Evolutionary conservation across 2,113 vertebrate species (phyloP).

Genomic region (Neolamprologus fasciatus): DNA sequence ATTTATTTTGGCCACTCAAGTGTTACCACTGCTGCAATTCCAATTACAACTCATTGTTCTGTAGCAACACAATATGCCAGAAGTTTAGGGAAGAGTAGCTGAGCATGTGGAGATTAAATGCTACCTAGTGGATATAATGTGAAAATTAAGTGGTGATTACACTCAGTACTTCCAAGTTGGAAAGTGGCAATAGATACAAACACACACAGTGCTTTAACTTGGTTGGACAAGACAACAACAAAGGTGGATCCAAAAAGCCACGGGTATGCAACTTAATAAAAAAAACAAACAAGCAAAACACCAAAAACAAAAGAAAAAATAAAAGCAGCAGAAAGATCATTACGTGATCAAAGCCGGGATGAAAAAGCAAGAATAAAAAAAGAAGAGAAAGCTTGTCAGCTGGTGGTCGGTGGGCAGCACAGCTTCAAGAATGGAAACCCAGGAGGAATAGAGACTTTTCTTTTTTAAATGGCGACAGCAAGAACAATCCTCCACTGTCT

Average conservation of each 20-base stretch:
- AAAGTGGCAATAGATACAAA: not conserved
- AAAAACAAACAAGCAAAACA: not conserved
- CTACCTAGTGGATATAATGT: constrained; percentile 1
- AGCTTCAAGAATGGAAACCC: constrained; percentile 3
- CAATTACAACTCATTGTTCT: not conserved
- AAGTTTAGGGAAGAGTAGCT: not conserved
- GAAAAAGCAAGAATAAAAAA: not conserved
- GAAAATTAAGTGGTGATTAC: not conserved
- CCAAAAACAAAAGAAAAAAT: not conserved
- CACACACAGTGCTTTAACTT: not conserved
- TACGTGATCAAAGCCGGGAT: constrained; percentile 18
- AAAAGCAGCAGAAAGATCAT: not conserved
- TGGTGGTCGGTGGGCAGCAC: constrained; percentile 12
- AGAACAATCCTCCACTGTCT: constrained; percentile 52
- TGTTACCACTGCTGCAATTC: not conserved
- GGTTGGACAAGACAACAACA: not conserved
- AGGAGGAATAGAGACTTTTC: constrained; percentile 20
- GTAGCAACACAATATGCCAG: not conserved
- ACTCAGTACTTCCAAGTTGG: not conserved
- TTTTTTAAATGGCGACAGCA: constrained; percentile 32
- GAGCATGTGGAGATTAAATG: not conserved
- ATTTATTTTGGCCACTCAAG: not conserved
- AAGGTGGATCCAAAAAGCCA: not conserved
- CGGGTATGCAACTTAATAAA: not conserved
- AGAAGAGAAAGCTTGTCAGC: constrained; percentile 17